Conservation (phyloP, 2,888 invertebrate species). For the Rhagophthalmus giganteus region DNA sequence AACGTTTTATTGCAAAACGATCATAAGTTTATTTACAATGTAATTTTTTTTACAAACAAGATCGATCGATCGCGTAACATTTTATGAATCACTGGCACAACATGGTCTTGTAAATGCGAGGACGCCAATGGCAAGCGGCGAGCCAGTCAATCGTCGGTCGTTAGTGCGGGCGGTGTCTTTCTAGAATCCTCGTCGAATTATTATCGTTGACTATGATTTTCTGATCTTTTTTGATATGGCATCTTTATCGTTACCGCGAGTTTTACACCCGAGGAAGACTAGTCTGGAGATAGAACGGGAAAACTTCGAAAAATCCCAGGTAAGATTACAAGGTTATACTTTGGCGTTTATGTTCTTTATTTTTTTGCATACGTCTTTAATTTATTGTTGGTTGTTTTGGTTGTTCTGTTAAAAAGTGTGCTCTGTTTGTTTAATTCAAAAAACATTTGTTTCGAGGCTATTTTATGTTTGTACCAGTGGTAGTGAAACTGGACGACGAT, state of each 20-base stretch:
- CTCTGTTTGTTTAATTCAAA: no score
- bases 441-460: no score
- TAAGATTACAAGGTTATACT: constrained; percentile 49
- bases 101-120: not conserved
- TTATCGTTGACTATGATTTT: constrained; percentile 1
- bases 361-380: constrained; percentile 1
- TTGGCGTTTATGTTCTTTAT: constrained; percentile 2
- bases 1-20: no score
- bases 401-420: not conserved
- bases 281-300: constrained; percentile 78
- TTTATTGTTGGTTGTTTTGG: not conserved
- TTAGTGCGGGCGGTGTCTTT: constrained; percentile 11
- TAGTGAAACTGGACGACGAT: no score
- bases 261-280: constrained; percentile 73
- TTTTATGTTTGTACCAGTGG: no score
- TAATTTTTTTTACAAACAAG: no score
- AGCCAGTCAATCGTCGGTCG: not conserved
- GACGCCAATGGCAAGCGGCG: constrained; percentile 1
- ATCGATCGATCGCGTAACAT: no score
- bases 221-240: constrained; percentile 59
- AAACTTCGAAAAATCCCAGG: constrained; percentile 83
- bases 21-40: no score
- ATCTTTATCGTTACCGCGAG: constrained; percentile 71
- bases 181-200: not conserved
- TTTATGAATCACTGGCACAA: constrained; percentile 3